These are phyloP conservation scores for Scaptodrosophila latifasciaeformis DNA, from an alignment of 2,888 invertebrate species.

Conservation along the genomic window DNA sequence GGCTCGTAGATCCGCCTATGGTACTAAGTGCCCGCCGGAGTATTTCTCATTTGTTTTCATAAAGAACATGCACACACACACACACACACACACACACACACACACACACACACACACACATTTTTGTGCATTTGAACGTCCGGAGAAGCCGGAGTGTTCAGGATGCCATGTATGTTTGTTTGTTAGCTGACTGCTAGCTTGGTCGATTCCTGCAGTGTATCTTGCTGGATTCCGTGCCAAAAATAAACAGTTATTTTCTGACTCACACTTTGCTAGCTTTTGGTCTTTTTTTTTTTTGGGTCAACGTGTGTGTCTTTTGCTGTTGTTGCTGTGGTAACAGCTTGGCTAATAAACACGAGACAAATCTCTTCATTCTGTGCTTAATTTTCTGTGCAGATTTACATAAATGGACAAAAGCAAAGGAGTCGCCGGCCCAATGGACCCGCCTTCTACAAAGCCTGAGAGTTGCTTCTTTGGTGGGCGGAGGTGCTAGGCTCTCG, in stretches of 20 bases:
- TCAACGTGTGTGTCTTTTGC: background rate
- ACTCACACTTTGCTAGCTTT: background rate
- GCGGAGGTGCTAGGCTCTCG: slow-evolving; percentile 12
- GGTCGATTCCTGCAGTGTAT: background rate
- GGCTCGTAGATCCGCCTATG: slow-evolving; percentile 28
- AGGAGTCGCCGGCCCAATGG: background rate
- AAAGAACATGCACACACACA: slow-evolving; percentile 22
- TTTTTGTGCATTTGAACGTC: slow-evolving; percentile 2
- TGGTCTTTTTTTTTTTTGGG: too few relatives aligned
- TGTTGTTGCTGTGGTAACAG: slow-evolving; percentile 14
- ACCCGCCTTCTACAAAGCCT: background rate
- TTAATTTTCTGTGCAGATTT: slow-evolving; percentile 55
- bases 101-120: background rate
- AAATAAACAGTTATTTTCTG: background rate
- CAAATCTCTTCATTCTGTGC: slow-evolving; percentile 62
- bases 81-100: background rate
- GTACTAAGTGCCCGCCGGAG: slow-evolving; percentile 20
- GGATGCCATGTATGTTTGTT: too few relatives aligned
- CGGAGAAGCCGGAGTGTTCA: background rate
- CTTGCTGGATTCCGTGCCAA: background rate
- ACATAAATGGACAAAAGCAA: slow-evolving; percentile 56
- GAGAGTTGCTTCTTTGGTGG: slow-evolving; percentile 8
- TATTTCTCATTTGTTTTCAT: slow-evolving; percentile 46
- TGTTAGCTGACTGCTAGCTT: background rate
- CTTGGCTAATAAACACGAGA: slow-evolving; percentile 63